Base-by-base conservation (phyloP, 1,140 invertebrate genomes). In the Zaprionus tsacasi region DNA sequence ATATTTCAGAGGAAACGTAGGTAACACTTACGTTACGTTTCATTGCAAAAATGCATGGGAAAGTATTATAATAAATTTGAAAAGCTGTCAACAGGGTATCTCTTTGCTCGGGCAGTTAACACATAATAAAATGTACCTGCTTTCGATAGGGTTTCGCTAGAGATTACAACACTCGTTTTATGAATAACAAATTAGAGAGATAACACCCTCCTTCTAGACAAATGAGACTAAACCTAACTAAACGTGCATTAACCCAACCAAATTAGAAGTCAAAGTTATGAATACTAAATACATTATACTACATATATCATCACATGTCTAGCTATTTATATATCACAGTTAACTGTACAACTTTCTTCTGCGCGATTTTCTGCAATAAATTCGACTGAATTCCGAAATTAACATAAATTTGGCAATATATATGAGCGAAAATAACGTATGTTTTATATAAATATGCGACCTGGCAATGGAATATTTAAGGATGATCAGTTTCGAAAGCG, bases 381-480 rank as follows among this genome's bases (percentile, higher is more conserved):
- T 59, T 55, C 12, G 11, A 55, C 43, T 40, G 45, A 27, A 15
- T 30, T 30, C 17, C 30, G 12, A 69, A 61, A 52, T 59, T 70
- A 57, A 27, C 72, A 75, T 70, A 75, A 25, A 48, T 64, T 76
- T 76, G 27, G 73, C 73, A 60, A 54, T 11, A 71, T 58, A 57
- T 40, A 55, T 43, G 25, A 48, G 55, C n/a, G 33, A 59, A 75
- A 33, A 33, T 45, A 54, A 17, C 30, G 40, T 55, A 60, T 64
- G 15, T 55, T 60, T 75, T 56, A 60, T 54, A 76, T 30, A 30
- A 30, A 56, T 17, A 38, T 36, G 40, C 40, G 40, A 15, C n/a
- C 40, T 43, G 40, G 3, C 55, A 36, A n/a, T n/a, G n/a, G 27
- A 55, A 55, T 55, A 55, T 55, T 30, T 6, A 17, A 21, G 36